Conservation (phyloP, 2,113 vertebrate genomes). For the Argyrosomus japonicus region DNA sequence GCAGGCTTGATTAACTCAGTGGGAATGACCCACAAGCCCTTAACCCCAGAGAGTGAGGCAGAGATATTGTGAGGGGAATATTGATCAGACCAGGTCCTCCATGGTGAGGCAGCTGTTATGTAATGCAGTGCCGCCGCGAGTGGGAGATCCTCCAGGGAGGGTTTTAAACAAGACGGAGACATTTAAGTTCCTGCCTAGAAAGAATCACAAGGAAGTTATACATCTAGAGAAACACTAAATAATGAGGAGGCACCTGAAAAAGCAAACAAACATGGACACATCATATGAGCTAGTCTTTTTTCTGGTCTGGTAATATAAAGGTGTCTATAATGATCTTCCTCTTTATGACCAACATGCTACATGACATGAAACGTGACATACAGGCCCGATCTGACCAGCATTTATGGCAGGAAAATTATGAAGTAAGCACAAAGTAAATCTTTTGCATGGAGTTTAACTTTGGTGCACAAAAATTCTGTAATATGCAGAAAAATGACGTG, state of each 20-base stretch:
- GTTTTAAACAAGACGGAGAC: constrained; percentile 17
- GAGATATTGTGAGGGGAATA: constrained; percentile 18
- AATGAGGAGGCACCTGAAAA: not conserved
- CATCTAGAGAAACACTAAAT: not conserved
- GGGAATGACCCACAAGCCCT: constrained; percentile 48
- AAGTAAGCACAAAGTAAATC: no score
- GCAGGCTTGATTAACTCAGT: constrained; percentile 33
- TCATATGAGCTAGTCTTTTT: not conserved
- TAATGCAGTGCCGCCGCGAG: constrained; percentile 37
- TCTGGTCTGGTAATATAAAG: no score
- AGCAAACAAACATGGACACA: constrained; percentile 1
- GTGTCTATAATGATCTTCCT: no score
- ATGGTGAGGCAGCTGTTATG: constrained; percentile 43
- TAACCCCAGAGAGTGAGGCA: not conserved
- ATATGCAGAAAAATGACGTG: not conserved
- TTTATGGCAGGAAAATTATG: no score
- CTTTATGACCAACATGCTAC: no score
- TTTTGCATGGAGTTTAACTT: no score
- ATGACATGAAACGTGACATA: no score
- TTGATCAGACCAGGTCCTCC: constrained; percentile 44
- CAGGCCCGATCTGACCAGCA: no score
- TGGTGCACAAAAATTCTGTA: not conserved
- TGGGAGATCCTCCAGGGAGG: constrained; percentile 38
- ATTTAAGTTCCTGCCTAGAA: not conserved
- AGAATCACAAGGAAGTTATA: constrained; percentile 5